phyloP scores from a whole-genome alignment of 2,888 invertebrate species.

The Cheilosia impressa region DNA sequence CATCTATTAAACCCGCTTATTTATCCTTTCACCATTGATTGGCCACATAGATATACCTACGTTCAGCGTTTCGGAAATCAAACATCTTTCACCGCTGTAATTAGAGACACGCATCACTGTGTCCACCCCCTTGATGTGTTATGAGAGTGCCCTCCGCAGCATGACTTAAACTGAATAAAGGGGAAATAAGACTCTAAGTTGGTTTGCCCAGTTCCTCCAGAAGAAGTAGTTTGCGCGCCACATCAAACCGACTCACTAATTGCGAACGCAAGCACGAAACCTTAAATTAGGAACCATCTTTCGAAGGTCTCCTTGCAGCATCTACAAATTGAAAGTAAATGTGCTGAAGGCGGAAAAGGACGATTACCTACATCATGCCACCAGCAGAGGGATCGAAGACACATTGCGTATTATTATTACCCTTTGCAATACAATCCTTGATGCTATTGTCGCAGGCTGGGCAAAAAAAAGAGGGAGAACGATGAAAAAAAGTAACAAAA shows the following conservation, averaged over 20 bases:
- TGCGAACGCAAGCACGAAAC: constrained; percentile 50
- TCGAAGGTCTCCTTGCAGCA: constrained; percentile 23
- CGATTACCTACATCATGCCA: constrained; percentile 64
- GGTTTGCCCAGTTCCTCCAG: constrained; percentile 31
- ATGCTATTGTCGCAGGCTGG: constrained; percentile 42
- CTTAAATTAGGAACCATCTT: constrained; percentile 45
- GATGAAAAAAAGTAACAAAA: constrained; percentile 35
- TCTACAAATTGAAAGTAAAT: constrained; percentile 64
- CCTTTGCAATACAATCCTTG: constrained; percentile 47
- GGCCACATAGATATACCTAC: not conserved
- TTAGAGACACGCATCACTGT: constrained; percentile 76
- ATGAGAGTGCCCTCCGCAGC: constrained; percentile 9
- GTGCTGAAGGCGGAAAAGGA: constrained; percentile 46
- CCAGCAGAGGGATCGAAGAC: constrained; percentile 53
- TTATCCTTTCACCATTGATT: constrained; percentile 50
- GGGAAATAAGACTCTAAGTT: constrained; percentile 37
- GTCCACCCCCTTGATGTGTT: constrained; percentile 50
- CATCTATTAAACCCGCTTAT: constrained; percentile 30
- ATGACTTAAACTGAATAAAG: constrained; percentile 23
- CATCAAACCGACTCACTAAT: constrained; percentile 50
- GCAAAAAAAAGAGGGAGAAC: constrained; percentile 32
- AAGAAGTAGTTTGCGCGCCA: constrained; percentile 55
- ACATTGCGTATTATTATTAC: constrained; percentile 70
- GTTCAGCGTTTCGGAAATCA: constrained; percentile 77
- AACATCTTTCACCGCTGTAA: constrained; percentile 80